Base-by-base conservation (phyloP, 2,888 invertebrate genomes). In the Coronaproctus castanopsis region DNA sequence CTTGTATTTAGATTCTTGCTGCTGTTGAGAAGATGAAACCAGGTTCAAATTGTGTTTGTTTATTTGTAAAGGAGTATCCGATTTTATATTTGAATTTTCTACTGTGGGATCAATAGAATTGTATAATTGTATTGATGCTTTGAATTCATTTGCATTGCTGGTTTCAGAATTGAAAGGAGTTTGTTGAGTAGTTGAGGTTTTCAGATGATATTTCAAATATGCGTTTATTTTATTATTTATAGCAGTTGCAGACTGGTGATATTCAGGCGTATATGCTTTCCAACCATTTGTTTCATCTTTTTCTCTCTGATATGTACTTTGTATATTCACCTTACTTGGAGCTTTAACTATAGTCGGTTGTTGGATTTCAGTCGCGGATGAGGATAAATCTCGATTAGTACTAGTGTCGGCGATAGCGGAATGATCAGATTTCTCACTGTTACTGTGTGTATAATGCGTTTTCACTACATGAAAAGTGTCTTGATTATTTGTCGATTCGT, bases 181-280 rank as follows among this genome's bases (percentile, higher is more conserved):
- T 18, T 60, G 56, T 21, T 57, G 57, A 14, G 62, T 58, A 14
- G 57, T 62, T 20, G 62, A 60, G 24, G 61, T 57, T 48, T 60
- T 63, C 10, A 21, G 50, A 50, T 61, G 55, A 21, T 59, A 61
- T 59, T 62, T 63, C 23, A 63, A 58, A 23, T 63, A 63, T 3
- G 63, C 63, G 21, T 60, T 60, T 23, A 63, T 54, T 52, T 63
- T 63, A 19, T 63, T 60, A 14, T 61, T 63, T 24, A 63, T 57
- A 21, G 61, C 22, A 2, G 58, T 54, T n/a, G n/a, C n/a, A n/a
- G n/a, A n/a, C n/a, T n/a, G n/a, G n/a, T n/a, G n/a, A 54, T 36
- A 54, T 10, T 50, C 10, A 5, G 55, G 36, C 19, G 22, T 24
- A 1, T 53, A 14, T 1, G 24, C 54, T 24, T 54, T 52, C 1